These are phyloP conservation scores for Pachymerium ferrugineum DNA, from an alignment of 2,888 invertebrate species.

Conservation along the genomic window DNA sequence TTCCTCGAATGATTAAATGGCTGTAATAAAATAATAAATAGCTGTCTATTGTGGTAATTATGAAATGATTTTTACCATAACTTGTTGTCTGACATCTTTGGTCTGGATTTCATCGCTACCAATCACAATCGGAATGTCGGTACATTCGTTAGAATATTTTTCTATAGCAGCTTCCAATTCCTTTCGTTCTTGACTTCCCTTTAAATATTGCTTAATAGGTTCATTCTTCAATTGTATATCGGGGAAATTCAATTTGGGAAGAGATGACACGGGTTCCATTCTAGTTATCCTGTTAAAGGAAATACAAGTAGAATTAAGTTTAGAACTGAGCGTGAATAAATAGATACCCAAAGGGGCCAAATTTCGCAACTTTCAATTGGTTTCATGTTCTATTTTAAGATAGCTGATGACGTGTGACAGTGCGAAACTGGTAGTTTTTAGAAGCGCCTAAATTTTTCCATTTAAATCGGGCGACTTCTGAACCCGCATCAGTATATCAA, in stretches of 20 bases:
- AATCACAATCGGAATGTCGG: slow-evolving; percentile 93
- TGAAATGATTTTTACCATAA: slow-evolving; percentile 53
- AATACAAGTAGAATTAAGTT: too few relatives aligned
- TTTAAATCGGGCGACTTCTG: too few relatives aligned
- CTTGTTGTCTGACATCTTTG: slow-evolving; percentile 70
- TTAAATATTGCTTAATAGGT: slow-evolving; percentile 71
- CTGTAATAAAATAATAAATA: slow-evolving; percentile 52
- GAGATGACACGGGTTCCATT: not conserved
- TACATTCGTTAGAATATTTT: slow-evolving; percentile 58
- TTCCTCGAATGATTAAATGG: slow-evolving; percentile 85
- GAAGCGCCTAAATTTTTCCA: not conserved
- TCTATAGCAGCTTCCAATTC: slow-evolving; percentile 65
- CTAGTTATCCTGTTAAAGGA: not conserved
- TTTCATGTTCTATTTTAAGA: too few relatives aligned
- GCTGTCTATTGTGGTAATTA: not conserved
- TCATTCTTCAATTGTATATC: slow-evolving; percentile 71
- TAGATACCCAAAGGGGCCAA: too few relatives aligned
- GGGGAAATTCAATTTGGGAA: slow-evolving; percentile 49
- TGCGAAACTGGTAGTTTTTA: not conserved
- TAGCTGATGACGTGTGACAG: not conserved
- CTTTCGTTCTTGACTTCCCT: slow-evolving; percentile 72
- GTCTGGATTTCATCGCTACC: slow-evolving; percentile 81
- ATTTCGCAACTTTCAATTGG: too few relatives aligned
- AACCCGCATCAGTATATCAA: too few relatives aligned
- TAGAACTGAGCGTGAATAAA: too few relatives aligned